A percentile compares a stretch with the other conserved stretches of the same genome.
These are phyloP conservation scores for Tipula vernalis DNA, from an alignment of 2,888 invertebrate genomes.

Conservation along the genomic window DNA sequence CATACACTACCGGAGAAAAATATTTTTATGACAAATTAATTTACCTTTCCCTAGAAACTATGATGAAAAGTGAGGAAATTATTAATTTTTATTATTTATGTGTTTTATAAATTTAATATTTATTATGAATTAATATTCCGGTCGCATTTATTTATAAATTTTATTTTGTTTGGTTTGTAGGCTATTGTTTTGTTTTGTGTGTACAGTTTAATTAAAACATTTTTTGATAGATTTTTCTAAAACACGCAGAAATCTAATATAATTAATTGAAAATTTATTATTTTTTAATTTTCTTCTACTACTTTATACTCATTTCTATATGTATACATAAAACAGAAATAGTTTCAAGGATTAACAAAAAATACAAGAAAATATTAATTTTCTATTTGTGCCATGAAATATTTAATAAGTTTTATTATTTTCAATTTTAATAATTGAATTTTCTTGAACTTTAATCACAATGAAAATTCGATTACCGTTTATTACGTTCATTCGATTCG, in stretches of 20 bases:
- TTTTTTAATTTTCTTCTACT: background rate
- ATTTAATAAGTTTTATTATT: background rate
- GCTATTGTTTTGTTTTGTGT: background rate
- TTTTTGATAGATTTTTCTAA: background rate
- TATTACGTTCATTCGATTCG: background rate
- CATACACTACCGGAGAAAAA: background rate
- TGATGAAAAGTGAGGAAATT: background rate
- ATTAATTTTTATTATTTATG: background rate
- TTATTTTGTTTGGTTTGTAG: background rate
- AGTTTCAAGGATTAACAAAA: background rate
- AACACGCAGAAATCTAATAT: background rate
- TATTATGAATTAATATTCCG: background rate
- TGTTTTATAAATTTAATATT: background rate
- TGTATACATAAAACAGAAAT: background rate
- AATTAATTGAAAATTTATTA: conserved; percentile 4
- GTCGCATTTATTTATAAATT: background rate
- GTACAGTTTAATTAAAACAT: background rate
- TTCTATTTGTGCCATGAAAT: background rate
- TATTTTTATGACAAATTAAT: background rate
- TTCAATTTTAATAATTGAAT: background rate
- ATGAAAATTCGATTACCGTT: background rate
- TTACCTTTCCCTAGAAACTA: background rate
- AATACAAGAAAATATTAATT: background rate
- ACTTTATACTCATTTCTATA: background rate
- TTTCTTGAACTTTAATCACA: background rate